Evolutionary conservation across 2,797 vertebrate species (phyloP).

Genomic region (Gallirallus australis): DNA sequence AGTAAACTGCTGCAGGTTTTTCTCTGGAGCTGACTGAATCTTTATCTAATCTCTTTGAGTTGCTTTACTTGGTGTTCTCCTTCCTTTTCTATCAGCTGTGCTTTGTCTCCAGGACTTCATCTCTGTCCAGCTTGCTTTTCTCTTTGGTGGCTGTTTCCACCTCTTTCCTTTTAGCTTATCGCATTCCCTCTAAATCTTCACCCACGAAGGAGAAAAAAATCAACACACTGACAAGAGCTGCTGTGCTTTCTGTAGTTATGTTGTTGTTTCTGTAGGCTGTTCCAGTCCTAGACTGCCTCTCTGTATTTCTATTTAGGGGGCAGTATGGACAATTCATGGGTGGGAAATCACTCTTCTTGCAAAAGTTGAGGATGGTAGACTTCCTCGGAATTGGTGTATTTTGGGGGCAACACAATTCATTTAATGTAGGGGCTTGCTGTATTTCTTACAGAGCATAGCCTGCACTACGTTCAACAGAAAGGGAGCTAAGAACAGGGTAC

Average conservation of each 20-base stretch:
- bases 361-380: neutral
- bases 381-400: neutral
- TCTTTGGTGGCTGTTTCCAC: neutral
- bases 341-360: neutral
- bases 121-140: neutral
- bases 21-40: neutral
- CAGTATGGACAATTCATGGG: neutral
- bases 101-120: neutral
- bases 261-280: neutral
- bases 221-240: accelerated
- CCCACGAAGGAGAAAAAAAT: neutral
- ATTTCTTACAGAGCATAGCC: neutral
- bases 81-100: neutral
- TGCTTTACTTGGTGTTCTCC: neutral
- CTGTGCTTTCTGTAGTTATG: neutral
- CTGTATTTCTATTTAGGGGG: neutral
- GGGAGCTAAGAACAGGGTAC: neutral
- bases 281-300: neutral
- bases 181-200: neutral
- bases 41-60: neutral
- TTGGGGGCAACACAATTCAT: neutral
- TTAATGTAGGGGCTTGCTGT: neutral
- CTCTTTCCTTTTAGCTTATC: neutral
- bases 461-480: neutral
- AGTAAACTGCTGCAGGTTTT: neutral